Percentiles rank a stretch among this genome's conserved stretches.
Evolutionary conservation across 2,113 vertebrate genomes (phyloP).

Genomic region (Pongo pygmaeus): DNA sequence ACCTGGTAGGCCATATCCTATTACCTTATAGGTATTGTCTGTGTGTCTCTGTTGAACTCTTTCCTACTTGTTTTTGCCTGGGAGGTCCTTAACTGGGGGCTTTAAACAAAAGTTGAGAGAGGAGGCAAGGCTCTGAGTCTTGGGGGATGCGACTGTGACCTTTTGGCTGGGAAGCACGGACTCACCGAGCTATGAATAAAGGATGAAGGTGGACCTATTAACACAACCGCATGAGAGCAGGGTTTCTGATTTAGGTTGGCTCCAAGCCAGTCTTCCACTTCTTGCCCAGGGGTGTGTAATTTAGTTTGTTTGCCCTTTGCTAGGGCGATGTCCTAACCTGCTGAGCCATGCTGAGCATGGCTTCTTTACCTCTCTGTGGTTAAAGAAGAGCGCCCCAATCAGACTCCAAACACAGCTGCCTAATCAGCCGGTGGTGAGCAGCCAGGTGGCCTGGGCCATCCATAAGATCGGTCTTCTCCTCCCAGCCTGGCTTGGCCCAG

Average conservation of each 20-base stretch:
- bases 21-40: background rate
- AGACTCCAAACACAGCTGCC: background rate
- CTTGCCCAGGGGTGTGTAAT: conserved; percentile 53
- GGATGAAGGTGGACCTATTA: background rate
- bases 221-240: background rate
- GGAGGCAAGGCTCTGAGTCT: background rate
- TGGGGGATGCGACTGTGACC: no score
- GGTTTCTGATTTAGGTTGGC: background rate
- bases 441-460: background rate
- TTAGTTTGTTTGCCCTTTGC: conserved; percentile 44
- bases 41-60: background rate
- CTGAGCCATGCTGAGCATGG: background rate
- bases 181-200: background rate
- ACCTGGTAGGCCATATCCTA: conserved; percentile 84
- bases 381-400: background rate
- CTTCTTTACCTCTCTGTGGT: conserved; percentile 29
- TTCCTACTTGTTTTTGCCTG: background rate
- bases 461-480: background rate
- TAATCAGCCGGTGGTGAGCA: background rate
- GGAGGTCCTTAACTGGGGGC: background rate
- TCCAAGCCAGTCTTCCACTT: background rate
- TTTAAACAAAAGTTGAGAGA: background rate
- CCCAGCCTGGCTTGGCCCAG: background rate
- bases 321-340: conserved; percentile 48
- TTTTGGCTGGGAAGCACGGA: background rate